These are phyloP conservation scores for Anolis carolinensis DNA, from an alignment of 2,113 vertebrate species.

Conservation along the genomic window DNA sequence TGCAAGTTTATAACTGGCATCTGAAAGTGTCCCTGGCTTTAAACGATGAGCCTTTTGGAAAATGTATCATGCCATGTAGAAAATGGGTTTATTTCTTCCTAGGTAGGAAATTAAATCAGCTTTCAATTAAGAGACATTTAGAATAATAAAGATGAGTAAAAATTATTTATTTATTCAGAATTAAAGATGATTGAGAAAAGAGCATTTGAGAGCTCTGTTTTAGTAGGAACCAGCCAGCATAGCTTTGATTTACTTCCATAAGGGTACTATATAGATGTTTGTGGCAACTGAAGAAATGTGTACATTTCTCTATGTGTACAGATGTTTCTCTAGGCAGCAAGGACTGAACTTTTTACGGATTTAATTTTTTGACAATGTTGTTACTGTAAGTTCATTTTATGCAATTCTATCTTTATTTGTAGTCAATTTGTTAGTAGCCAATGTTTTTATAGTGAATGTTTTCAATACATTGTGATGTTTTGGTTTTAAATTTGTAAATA, in stretches of 20 bases:
- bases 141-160: background rate
- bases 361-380: too few relatives aligned
- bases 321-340: too few relatives aligned
- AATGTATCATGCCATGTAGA: background rate
- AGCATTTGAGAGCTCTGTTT: background rate
- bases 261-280: background rate
- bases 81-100: background rate
- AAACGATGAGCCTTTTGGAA: conserved; percentile 16
- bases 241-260: conserved; percentile 36
- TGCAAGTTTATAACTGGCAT: background rate
- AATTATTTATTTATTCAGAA: background rate
- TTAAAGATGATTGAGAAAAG: conserved; percentile 15
- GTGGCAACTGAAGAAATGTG: conserved; percentile 15
- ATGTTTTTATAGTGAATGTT: too few relatives aligned
- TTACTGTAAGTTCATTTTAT: too few relatives aligned
- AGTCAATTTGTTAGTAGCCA: too few relatives aligned
- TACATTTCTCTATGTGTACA: too few relatives aligned
- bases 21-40: background rate
- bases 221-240: background rate
- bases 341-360: too few relatives aligned
- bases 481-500: too few relatives aligned
- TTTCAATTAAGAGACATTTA: background rate
- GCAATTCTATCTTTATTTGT: too few relatives aligned
- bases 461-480: too few relatives aligned
- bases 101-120: background rate